These are phyloP conservation scores for Bothrops jararaca DNA, from an alignment of 2,113 vertebrate species.

Conservation along the genomic window DNA sequence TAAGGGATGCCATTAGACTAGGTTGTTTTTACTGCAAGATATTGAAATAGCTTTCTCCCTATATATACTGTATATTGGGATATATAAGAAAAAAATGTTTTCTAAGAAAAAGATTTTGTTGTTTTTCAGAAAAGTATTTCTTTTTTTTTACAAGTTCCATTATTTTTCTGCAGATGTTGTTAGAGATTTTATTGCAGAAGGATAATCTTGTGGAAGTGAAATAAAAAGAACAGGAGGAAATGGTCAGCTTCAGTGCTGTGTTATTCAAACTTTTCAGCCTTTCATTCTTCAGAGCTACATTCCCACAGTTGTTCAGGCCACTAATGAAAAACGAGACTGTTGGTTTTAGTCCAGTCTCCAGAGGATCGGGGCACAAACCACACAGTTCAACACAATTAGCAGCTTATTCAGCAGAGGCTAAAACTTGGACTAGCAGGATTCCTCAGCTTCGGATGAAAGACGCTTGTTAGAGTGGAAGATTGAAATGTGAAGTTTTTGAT, in stretches of 20 bases:
- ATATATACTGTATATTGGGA: not conserved
- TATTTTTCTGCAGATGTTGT: not conserved
- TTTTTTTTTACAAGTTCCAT: not conserved
- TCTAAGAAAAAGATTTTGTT: not conserved
- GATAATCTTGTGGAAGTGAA: not conserved
- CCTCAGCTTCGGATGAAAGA: conserved; percentile 22
- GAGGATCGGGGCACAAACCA: conserved; percentile 7
- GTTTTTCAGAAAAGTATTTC: not conserved
- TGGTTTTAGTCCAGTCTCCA: conserved; percentile 21
- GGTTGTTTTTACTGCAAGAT: not conserved
- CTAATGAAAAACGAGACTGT: conserved; percentile 31
- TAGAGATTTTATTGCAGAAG: not conserved
- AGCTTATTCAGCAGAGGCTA: not conserved
- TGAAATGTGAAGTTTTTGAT: conserved; percentile 23
- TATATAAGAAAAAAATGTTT: not conserved
- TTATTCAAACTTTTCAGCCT: not conserved
- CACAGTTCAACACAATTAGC: conserved; percentile 4
- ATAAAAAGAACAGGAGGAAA: not conserved
- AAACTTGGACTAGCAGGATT: conserved; percentile 20
- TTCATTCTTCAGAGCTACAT: conserved; percentile 21
- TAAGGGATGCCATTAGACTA: not conserved
- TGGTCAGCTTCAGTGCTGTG: not conserved
- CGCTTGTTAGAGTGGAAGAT: not conserved
- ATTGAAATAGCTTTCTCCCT: not conserved
- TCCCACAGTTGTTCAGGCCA: conserved; percentile 25